Conservation (phyloP, 2,888 invertebrate genomes). For the Lacanobia wlatinum region DNA sequence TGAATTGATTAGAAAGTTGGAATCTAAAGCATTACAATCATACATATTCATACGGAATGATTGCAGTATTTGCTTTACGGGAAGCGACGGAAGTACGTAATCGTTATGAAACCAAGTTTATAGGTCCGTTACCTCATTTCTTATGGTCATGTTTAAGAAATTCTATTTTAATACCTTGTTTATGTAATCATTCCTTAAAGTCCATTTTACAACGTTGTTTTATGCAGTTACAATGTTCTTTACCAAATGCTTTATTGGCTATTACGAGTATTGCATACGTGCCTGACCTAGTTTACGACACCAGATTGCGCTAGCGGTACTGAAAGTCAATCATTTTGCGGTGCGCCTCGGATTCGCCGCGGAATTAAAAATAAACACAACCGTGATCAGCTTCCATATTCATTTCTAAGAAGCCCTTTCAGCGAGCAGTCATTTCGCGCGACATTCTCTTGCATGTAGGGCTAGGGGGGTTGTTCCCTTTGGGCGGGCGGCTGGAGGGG, state of each 20-base stretch:
- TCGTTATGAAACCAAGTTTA: slow-evolving; percentile 29
- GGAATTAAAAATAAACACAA: slow-evolving; percentile 63
- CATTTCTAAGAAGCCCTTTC: slow-evolving; percentile 65
- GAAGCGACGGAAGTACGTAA: slow-evolving; percentile 18
- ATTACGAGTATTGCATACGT: slow-evolving; percentile 65
- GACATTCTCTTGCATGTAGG: slow-evolving; percentile 67
- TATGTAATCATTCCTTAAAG: slow-evolving; percentile 63
- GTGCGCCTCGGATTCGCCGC: slow-evolving; percentile 47
- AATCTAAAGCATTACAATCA: slow-evolving; percentile 16
- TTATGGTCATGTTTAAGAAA: slow-evolving; percentile 27
- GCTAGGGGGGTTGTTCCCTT: slow-evolving; percentile 77
- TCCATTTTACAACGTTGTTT: slow-evolving; percentile 43
- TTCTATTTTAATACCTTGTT: slow-evolving; percentile 57
- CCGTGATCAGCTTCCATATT: slow-evolving; percentile 57
- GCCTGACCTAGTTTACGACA: slow-evolving; percentile 77
- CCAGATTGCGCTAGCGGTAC: slow-evolving; percentile 71
- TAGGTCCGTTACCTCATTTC: slow-evolving; percentile 18
- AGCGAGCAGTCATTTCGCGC: slow-evolving; percentile 70
- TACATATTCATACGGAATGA: slow-evolving; percentile 23
- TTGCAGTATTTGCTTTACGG: slow-evolving; percentile 3
- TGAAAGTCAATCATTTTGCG: slow-evolving; percentile 64
- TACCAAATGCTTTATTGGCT: slow-evolving; percentile 57
- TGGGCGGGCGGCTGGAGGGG: slow-evolving; percentile 89
- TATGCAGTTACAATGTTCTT: slow-evolving; percentile 50
- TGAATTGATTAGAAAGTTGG: slow-evolving; percentile 36